These are phyloP conservation scores for Chrysodeixis includens DNA, from an alignment of 2,888 invertebrate species.

Conservation along the genomic window DNA sequence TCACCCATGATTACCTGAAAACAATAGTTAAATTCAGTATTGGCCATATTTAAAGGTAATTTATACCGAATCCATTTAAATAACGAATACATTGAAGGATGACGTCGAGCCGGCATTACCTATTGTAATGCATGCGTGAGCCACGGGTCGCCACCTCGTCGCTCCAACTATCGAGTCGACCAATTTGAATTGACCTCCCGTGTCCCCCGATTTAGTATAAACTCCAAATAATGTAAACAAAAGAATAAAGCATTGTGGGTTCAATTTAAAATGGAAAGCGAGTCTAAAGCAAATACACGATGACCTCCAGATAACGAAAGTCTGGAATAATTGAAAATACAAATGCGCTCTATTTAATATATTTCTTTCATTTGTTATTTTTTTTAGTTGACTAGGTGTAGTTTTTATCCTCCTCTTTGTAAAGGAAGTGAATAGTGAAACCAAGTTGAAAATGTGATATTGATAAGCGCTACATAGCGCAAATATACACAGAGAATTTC, in stretches of 20 bases:
- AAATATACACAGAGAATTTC: constrained; percentile 30
- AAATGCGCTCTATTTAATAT: constrained; percentile 47
- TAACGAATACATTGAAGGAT: constrained; percentile 67
- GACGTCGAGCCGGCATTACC: constrained; percentile 78
- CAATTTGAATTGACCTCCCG: constrained; percentile 66
- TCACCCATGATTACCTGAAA: constrained; percentile 99
- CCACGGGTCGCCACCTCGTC: constrained; percentile 78
- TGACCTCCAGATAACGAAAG: constrained; percentile 79
- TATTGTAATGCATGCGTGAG: constrained; percentile 85
- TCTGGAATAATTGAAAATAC: constrained; percentile 67
- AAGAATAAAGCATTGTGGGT: constrained; percentile 44
- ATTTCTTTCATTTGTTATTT: constrained; percentile 39
- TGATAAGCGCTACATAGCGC: constrained; percentile 11
- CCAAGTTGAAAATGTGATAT: background rate
- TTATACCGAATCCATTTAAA: constrained; percentile 61
- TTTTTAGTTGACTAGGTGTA: background rate
- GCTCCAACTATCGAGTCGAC: constrained; percentile 64
- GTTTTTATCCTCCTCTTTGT: background rate
- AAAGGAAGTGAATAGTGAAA: background rate
- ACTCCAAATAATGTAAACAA: constrained; percentile 15
- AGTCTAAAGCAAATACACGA: constrained; percentile 71
- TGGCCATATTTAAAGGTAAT: constrained; percentile 16
- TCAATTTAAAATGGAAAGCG: constrained; percentile 65
- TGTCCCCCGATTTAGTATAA: constrained; percentile 33
- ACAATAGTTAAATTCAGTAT: constrained; percentile 51